Base-by-base conservation (phyloP, 2,113 vertebrate species). In the Physeter macrocephalus region DNA sequence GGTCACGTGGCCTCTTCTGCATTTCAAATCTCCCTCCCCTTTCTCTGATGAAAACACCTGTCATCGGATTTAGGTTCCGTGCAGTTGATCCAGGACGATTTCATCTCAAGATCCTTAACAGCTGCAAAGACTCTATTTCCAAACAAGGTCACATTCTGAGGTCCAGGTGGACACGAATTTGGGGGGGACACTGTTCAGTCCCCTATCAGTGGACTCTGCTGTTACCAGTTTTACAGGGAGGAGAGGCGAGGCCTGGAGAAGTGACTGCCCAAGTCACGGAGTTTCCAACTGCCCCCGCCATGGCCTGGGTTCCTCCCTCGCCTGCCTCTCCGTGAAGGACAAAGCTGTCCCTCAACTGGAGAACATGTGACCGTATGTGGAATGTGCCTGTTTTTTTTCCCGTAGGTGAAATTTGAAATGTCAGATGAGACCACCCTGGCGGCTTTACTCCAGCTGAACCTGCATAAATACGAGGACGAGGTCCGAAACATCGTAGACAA, bases 401-500 rank as follows among this genome's bases (percentile, higher is more conserved):
- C 69, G 1, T 86, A 99, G 99, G 99, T 99, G 97, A 98, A 98
- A 6, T 99, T 99, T 88, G 95, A 97, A 29, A 99, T 99, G 99
- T 99, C 99, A 0, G 88, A 99, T 0, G 69, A 99, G 39, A 99
- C 98, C 1, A 98, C 96, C 0, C 98, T 99, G 0, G 98, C 98
- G 0, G 99, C 99, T 4, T 66, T 99, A 41, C 98, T 99, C 67
- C 98, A 98, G 94, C 97, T 99, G 88, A 98, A 98, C 91, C 98
- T 99, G 0, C 99, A 99, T 97, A 75, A 96, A 6, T 98, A 97
- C 0, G 98, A 99, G 84, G 99, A 99, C 2, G 98, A 99, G 74
- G 98, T 99, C 78, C 98, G 91, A 0, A 97, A 97, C 85, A 99
- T 99, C 0, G 98, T 99, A 34, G 98, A 99, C 97, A 99, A 98